Base-by-base conservation (phyloP, 1,140 invertebrate species). In the Drosophila mayri region DNA sequence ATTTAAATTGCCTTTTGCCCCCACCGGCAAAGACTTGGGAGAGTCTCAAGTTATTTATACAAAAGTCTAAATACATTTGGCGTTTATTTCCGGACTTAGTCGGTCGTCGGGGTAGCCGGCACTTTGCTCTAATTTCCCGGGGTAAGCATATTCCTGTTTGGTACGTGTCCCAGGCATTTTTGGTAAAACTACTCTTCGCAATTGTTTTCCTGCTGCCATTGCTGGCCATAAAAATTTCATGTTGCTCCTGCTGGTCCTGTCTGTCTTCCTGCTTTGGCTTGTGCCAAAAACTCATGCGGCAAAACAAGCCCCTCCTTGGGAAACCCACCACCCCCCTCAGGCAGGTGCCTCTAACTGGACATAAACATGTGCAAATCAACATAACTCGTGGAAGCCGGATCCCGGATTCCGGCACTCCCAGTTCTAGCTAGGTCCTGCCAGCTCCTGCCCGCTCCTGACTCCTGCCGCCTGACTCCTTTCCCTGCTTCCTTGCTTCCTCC, bases 281-380 rank as follows among this genome's bases (percentile, higher is more conserved):
- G 78, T 90, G 85, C 85, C 85, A 88, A 88, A 55, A 88, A 88
- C 55, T 65, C 71, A 72, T 55, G 68, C 59, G 76, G 76, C 84
- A 87, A 87, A 87, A 87, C 84, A 88, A 87, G 71, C 10, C 44
- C 25, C 22, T 47, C 25, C 30, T 16, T 38, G n/a, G 16, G 20
- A 7, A n/a, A 11, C 44, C 28, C 44, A 28, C 38, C 7, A 7
- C 12, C 22, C 28, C 40, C 16, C 46, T 4, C 57, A 22, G 49
- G 25, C 84, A 90, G 84, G 84, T 88, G 85, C 85, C 52, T 82
- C 76, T 81, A 81, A 85, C 85, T 88, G 85, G 85, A 90, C 85
- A 90, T 90, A 90, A 90, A 85, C 85, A 90, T 90, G 85, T 90
- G 85, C 81, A 85, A 90, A 85, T 81, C 85, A 85, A 90, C 85